Evolutionary conservation across 92 coral and sea anemone genomes (phyloP).

Genomic region (Phenganax subtilis): DNA sequence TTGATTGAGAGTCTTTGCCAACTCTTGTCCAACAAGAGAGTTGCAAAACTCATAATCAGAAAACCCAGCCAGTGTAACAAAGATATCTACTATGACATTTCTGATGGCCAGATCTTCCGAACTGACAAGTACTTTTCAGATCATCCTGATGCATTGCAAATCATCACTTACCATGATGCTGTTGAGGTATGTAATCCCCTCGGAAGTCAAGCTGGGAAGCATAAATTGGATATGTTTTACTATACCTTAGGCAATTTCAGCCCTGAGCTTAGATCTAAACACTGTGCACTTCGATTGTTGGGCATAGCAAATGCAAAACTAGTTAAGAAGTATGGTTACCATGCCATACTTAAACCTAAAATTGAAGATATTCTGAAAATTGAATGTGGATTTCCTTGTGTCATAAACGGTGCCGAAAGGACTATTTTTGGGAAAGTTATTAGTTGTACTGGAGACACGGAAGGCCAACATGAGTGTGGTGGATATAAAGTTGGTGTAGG

Average conservation of each 20-base stretch:
- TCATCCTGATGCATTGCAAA: conserved; percentile 4
- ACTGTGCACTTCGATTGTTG: conserved; percentile 33
- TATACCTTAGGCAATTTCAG: conserved; percentile 29
- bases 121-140: background rate
- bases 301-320: conserved; percentile 39
- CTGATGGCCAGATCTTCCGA: background rate
- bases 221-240: conserved; percentile 22
- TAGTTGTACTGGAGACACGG: conserved; percentile 1
- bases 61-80: conserved; percentile 33
- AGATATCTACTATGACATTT: conserved; percentile 9
- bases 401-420: background rate
- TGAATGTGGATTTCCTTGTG: conserved; percentile 29
- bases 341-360: conserved; percentile 29
- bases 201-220: conserved; percentile 36
- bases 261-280: conserved; percentile 21
- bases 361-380: conserved; percentile 23
- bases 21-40: conserved; percentile 42
- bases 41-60: conserved; percentile 34
- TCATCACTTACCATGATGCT: conserved; percentile 35
- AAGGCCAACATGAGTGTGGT: background rate
- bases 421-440: background rate
- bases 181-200: conserved; percentile 41
- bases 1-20: conserved; percentile 29
- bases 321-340: conserved; percentile 32
- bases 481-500: conserved; percentile 19